Percentiles rank a stretch among this genome's conserved stretches.
These are phyloP conservation scores for Scatophagus argus DNA, from an alignment of 2,113 vertebrate species.

Conservation along the genomic window DNA sequence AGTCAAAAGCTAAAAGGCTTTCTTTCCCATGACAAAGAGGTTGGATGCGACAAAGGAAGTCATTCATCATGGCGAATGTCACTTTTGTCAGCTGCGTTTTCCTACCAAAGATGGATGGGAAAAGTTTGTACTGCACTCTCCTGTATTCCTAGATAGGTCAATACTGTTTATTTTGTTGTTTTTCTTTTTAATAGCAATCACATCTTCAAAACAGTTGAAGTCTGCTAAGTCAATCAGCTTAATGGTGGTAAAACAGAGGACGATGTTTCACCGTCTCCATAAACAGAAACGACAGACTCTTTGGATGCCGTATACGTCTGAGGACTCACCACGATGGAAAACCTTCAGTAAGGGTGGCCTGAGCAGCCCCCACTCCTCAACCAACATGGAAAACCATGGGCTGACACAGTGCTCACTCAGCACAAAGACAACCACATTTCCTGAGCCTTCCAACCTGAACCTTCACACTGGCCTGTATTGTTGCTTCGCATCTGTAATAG, in stretches of 20 bases:
- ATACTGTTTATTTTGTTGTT: too few relatives aligned
- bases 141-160: conserved; percentile 17
- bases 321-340: conserved; percentile 79
- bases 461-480: conserved; percentile 63
- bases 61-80: conserved; percentile 65
- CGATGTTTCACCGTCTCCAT: conserved; percentile 74
- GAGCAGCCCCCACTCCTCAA: conserved; percentile 62
- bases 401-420: conserved; percentile 76
- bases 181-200: conserved; percentile 4
- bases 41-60: conserved; percentile 60
- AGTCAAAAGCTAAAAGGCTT: conserved; percentile 36
- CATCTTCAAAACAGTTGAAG: conserved; percentile 25
- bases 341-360: conserved; percentile 73
- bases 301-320: conserved; percentile 68
- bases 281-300: conserved; percentile 75
- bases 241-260: conserved; percentile 57
- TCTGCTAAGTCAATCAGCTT: conserved; percentile 66
- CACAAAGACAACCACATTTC: conserved; percentile 74
- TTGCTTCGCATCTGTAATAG: conserved; percentile 75
- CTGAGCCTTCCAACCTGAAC: conserved; percentile 72
- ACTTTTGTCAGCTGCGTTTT: conserved; percentile 39
- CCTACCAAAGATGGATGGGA: conserved; percentile 48
- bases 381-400: conserved; percentile 78
- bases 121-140: conserved; percentile 7
- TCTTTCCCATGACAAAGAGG: conserved; percentile 45